These are phyloP conservation scores for Nematostella vectensis DNA, from an alignment of 92 coral and sea anemone genomes.

Conservation along the genomic window DNA sequence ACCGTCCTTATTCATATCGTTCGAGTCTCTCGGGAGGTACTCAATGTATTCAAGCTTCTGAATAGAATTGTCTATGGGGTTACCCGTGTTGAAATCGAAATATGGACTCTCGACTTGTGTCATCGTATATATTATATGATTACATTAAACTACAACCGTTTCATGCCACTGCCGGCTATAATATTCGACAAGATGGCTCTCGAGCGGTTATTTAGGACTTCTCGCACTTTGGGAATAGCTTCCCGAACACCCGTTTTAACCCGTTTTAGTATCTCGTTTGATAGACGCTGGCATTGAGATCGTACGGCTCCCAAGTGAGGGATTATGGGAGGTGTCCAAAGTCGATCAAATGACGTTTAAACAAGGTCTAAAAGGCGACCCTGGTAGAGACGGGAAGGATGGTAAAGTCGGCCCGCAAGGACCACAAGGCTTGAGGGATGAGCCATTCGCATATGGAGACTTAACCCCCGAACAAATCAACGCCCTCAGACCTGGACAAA, in stretches of 20 bases:
- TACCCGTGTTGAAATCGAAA: neutral
- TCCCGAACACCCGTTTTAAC: neutral
- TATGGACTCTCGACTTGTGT: neutral
- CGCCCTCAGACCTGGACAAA: too few species aligned
- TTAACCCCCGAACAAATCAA: too few species aligned
- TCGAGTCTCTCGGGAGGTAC: neutral
- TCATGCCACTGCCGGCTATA: conserved; percentile 16
- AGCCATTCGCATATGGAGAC: too few species aligned
- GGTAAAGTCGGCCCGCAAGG: too few species aligned
- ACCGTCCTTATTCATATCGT: conserved; percentile 8
- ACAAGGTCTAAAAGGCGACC: too few species aligned
- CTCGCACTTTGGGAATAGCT: conserved; percentile 3
- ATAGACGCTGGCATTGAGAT: too few species aligned
- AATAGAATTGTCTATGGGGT: neutral
- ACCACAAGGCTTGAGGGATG: too few species aligned
- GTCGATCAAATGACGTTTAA: too few species aligned
- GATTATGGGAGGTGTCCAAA: too few species aligned
- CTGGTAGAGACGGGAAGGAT: too few species aligned
- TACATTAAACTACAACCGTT: conserved; percentile 7
- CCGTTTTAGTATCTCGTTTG: too few species aligned
- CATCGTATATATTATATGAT: conserved; percentile 11
- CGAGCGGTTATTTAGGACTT: conserved; percentile 1
- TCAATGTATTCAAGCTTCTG: neutral
- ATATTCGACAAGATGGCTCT: conserved; percentile 1
- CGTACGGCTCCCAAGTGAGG: too few species aligned